phyloP scores from a whole-genome alignment of 2,888 invertebrate genomes.

The Hirtodrosophila confusa region DNA sequence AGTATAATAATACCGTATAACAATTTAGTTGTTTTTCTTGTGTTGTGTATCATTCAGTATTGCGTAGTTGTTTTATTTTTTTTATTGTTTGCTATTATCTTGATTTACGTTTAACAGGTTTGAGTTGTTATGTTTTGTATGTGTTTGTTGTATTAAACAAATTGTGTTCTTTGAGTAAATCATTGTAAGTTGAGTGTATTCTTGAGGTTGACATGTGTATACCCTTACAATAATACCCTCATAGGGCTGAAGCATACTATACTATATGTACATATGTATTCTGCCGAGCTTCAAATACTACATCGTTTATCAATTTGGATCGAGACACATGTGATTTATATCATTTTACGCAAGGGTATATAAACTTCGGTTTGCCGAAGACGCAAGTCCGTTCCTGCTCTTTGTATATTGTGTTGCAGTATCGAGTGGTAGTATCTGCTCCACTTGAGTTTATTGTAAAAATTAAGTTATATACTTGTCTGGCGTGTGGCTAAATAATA shows the following conservation, averaged over 20 bases:
- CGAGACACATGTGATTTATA: not conserved
- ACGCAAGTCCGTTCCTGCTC: slow-evolving; percentile 10
- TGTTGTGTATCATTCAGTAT: slow-evolving; percentile 42
- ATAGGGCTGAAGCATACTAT: slow-evolving; percentile 13
- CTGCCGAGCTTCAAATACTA: not conserved
- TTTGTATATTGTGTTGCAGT: slow-evolving; percentile 22
- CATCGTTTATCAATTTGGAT: not conserved
- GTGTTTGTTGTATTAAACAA: slow-evolving; percentile 43
- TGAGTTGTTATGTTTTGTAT: slow-evolving; percentile 31
- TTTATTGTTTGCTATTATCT: slow-evolving; percentile 35
- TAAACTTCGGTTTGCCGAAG: slow-evolving; percentile 18
- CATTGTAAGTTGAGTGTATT: slow-evolving; percentile 36
- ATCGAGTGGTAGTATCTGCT: not conserved
- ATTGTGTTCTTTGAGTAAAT: slow-evolving; percentile 36
- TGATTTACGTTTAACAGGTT: slow-evolving; percentile 45
- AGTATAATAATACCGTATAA: slow-evolving; percentile 84
- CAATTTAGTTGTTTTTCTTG: slow-evolving; percentile 75
- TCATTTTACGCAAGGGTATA: slow-evolving; percentile 20
- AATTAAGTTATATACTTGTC: slow-evolving; percentile 10
- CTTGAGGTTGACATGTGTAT: slow-evolving; percentile 31
- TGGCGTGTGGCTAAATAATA: slow-evolving; percentile 55
- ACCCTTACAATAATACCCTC: slow-evolving; percentile 18
- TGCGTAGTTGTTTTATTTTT: slow-evolving; percentile 44
- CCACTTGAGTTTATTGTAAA: slow-evolving; percentile 4
- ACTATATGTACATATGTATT: slow-evolving; percentile 30